Base-by-base conservation (phyloP, 2,888 invertebrate species). In the Troilus luridus region DNA sequence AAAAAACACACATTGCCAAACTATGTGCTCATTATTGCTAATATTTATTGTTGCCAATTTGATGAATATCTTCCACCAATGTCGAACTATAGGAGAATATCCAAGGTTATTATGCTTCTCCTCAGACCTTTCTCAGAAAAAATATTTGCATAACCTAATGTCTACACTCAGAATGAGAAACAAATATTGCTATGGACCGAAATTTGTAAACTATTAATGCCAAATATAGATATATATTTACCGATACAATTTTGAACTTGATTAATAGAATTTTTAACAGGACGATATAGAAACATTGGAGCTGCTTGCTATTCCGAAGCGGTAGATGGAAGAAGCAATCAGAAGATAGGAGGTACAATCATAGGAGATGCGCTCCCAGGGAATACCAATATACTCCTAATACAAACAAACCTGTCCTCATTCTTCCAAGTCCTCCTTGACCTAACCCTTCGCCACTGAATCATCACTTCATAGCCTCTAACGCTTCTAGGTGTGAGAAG, bases 371-470 rank as follows among this genome's bases (percentile, higher is more conserved):
- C 41, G 41, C 72, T 41, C 7, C 24, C n/a, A 0, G 72, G 12
- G 72, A 77, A 77, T 77, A 77, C 72, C 72, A 77, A 77, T 77
- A 77, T 41, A 77, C 17, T n/a, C n/a, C n/a, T n/a, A n/a, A n/a
- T 77, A 27, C 72, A 77, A 77, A 77, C 72, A 77, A 27, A 77
- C 72, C 72, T 77, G 72, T 27, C 72, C 72, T 8, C 72, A 77
- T 77, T 77, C 72, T 10, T 7, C 7, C 72, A 14, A 41, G 72
- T 17, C 12, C 72, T 77, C 72, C 72, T 77, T 77, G 72, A 77
- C 72, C 72, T 41, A 10, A 67, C 5, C 1, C n/a, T 11, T 24
- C 11, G 17, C 24, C 1, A 41, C 24, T 77, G 72, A 77, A 12
- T 77, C 72, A 77, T 77, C 27, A 77, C 9, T 19, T 77, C 72